A percentile compares a stretch with the other conserved stretches of the same genome.
These are phyloP conservation scores for Micrastur ruficollis DNA, from an alignment of 2,797 vertebrate species.

Conservation along the genomic window DNA sequence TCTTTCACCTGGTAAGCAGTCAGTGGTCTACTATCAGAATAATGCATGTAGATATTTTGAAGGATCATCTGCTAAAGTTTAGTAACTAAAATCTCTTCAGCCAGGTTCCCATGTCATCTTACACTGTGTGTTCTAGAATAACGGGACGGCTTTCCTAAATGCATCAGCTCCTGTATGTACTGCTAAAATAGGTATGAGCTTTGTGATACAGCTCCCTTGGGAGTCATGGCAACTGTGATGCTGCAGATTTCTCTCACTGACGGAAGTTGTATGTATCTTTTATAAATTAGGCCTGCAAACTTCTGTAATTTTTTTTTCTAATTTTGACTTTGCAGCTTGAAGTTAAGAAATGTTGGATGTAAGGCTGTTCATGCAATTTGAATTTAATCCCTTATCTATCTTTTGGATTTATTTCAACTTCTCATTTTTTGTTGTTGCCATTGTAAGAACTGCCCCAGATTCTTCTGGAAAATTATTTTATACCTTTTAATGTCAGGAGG, in stretches of 20 bases:
- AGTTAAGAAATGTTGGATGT: background rate
- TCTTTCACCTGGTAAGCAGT: background rate
- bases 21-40: background rate
- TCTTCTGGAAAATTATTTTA: background rate
- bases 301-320: background rate
- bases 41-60: background rate
- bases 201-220: background rate
- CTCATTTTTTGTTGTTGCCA: background rate
- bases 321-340: background rate
- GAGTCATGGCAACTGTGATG: constrained; percentile 37
- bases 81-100: background rate
- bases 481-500: background rate
- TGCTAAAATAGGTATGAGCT: background rate
- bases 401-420: background rate
- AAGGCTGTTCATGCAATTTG: background rate
- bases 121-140: background rate
- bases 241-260: background rate
- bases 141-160: background rate
- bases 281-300: background rate
- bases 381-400: background rate
- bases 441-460: background rate
- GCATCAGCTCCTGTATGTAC: background rate
- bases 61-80: background rate
- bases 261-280: background rate
- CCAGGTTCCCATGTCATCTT: background rate